Base-by-base conservation (phyloP, 2,797 vertebrate species). In the Geotrypetes seraphini region DNA sequence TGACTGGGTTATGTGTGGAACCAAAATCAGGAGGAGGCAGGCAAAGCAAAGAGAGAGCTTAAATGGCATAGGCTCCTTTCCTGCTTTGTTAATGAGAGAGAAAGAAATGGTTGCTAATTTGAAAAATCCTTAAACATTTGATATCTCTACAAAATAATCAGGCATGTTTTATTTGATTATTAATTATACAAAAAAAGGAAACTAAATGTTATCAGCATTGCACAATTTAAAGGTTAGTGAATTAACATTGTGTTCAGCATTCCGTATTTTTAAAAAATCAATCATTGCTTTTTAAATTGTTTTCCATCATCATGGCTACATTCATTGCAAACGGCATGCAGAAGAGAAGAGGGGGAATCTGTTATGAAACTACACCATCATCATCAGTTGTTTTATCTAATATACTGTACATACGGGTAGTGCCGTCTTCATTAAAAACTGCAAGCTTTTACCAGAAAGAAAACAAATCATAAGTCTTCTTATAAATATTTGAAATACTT, bases 401-500 rank as follows among this genome's bases (percentile, higher is more conserved):
- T 63, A 66, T 66, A 68, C 50, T 63, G 66, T 66, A 68, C 50
- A 58, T 52, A 49, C 48, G 55, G 41, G 47, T 51, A 70, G 69
- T 65, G 53, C 61, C 65, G 75, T 70, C 81, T 49, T 70, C 59
- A 33, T 73, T 70, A 68, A 75, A n/a, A 78, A 79, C 32, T 16
- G 65, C 79, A 81, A 77, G 78, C 79, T 57, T 63, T 71, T 61
- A 67, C 72, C 62, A 69, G 81, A 81, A 75, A 43, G 68, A 68
- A 73, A 67, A 57, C 57, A 63, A 64, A 63, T 43, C 68, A 54
- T 66, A 68, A 49, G 44, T 72, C 47, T 71, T 38, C 43, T 80
- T 83, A 86, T 74, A 84, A 85, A 85, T 78, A 75, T 41, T 67
- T 80, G 56, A 70, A 73, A 69, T 78, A 62, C 36, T 60, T 73